These are phyloP conservation scores for Drosophila subpulchrella DNA, from an alignment of 1,140 invertebrate species.

Conservation along the genomic window DNA sequence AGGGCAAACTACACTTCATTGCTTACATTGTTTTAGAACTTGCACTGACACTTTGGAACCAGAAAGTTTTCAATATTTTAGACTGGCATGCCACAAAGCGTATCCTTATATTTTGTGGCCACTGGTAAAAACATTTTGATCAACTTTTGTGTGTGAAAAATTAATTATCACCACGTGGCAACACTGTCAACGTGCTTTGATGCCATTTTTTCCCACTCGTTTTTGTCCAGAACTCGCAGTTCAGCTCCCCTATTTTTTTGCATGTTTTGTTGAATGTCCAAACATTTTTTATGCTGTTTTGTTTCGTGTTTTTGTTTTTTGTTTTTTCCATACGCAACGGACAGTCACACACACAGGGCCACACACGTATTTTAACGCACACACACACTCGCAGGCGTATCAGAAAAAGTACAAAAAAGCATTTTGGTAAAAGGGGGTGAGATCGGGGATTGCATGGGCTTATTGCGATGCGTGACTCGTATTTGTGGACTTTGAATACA, in stretches of 20 bases:
- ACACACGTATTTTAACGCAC: constrained; percentile 3
- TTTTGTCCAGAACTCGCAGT: constrained; percentile 36
- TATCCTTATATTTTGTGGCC: neutral
- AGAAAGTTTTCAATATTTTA: neutral
- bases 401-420: constrained; percentile 54
- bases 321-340: constrained; percentile 37
- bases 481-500: constrained; percentile 80
- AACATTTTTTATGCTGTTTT: constrained; percentile 74
- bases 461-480: constrained; percentile 77
- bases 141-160: constrained; percentile 63
- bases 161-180: constrained; percentile 72
- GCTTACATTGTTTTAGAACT: neutral
- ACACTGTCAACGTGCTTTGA: constrained; percentile 67
- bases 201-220: constrained; percentile 49
- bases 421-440: constrained; percentile 24
- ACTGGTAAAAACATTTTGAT: constrained; percentile 20
- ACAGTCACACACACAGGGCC: constrained; percentile 38
- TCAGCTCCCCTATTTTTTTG: constrained; percentile 50
- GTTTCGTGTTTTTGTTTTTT: constrained; percentile 59
- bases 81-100: constrained; percentile 1
- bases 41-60: too few relatives aligned
- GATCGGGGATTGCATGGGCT: constrained; percentile 60
- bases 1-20: neutral
- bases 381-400: constrained; percentile 9
- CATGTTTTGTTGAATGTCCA: constrained; percentile 60